These are phyloP conservation scores for Sericinus montela DNA, from an alignment of 2,888 invertebrate species.

Conservation along the genomic window DNA sequence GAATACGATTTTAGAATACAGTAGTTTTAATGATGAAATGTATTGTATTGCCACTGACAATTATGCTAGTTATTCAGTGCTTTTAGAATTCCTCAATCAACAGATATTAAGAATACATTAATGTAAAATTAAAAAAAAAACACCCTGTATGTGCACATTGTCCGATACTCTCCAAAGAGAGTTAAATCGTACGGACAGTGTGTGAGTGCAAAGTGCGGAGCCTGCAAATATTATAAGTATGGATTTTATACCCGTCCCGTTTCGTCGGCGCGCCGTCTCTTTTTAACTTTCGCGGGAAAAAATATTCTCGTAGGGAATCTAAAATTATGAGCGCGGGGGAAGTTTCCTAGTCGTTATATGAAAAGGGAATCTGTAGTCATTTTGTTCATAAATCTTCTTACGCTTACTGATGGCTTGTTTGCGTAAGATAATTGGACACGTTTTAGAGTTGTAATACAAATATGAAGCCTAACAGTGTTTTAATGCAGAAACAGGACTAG, in stretches of 20 bases:
- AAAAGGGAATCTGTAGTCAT: constrained; percentile 65
- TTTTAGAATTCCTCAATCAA: too few relatives aligned
- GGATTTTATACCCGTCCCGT: constrained; percentile 68
- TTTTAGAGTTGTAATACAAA: too few relatives aligned
- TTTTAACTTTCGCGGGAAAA: constrained; percentile 57
- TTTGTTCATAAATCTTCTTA: constrained; percentile 60
- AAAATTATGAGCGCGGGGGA: constrained; percentile 57
- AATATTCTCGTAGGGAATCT: constrained; percentile 67
- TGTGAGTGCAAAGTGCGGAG: constrained; percentile 63
- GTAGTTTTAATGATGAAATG: too few relatives aligned
- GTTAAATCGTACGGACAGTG: constrained; percentile 59
- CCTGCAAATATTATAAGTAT: constrained; percentile 80
- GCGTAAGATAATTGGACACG: too few relatives aligned
- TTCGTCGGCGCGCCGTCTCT: constrained; percentile 46
- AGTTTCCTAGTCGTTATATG: constrained; percentile 54
- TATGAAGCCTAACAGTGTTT: too few relatives aligned
- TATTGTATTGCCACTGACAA: too few relatives aligned
- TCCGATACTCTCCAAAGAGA: constrained; percentile 70
- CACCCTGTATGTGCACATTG: constrained; percentile 53
- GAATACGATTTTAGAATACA: too few relatives aligned
- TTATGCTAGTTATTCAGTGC: too few relatives aligned
- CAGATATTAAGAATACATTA: too few relatives aligned
- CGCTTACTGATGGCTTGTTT: constrained; percentile 35
- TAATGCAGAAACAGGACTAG: too few relatives aligned
- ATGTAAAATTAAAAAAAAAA: constrained; percentile 9